phyloP scores from a whole-genome alignment of 2,888 invertebrate genomes.

The Tortrix viridana region DNA sequence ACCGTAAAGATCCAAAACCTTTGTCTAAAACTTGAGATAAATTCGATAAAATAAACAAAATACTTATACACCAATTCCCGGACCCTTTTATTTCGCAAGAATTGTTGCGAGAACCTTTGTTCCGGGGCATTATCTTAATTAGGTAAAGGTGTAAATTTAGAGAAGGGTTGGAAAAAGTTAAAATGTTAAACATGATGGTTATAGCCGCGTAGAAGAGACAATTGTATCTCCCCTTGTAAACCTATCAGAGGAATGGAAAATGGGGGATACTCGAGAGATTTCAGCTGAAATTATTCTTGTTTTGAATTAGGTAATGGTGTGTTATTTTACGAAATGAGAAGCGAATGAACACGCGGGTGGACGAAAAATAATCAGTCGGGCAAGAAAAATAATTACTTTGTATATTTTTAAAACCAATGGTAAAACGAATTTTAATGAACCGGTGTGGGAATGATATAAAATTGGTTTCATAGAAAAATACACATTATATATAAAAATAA shows the following conservation, averaged over 20 bases:
- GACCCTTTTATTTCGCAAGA: constrained; percentile 36
- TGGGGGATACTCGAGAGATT: background rate
- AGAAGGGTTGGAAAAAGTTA: constrained; percentile 34
- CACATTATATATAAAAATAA: too few relatives aligned
- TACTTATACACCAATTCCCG: constrained; percentile 31
- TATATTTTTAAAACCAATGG: too few relatives aligned
- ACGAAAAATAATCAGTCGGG: too few relatives aligned
- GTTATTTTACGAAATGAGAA: too few relatives aligned
- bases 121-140: constrained; percentile 36
- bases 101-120: constrained; percentile 34
- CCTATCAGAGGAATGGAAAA: constrained; percentile 26
- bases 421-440: too few relatives aligned
- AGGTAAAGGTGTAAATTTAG: constrained; percentile 36
- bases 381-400: too few relatives aligned
- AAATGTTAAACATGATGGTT: constrained; percentile 36
- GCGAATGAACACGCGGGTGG: too few relatives aligned
- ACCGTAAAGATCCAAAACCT: background rate
- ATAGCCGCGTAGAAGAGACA: constrained; percentile 26
- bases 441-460: too few relatives aligned
- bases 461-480: too few relatives aligned
- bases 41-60: constrained; percentile 30
- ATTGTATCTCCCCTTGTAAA: constrained; percentile 34
- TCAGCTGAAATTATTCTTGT: background rate
- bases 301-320: background rate
- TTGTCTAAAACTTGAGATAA: constrained; percentile 26